Evolutionary conservation across 1,140 invertebrate genomes (phyloP), one percentile per base, ranked within the genome.

Genomic region (Rhopalosiphum padi): DNA sequence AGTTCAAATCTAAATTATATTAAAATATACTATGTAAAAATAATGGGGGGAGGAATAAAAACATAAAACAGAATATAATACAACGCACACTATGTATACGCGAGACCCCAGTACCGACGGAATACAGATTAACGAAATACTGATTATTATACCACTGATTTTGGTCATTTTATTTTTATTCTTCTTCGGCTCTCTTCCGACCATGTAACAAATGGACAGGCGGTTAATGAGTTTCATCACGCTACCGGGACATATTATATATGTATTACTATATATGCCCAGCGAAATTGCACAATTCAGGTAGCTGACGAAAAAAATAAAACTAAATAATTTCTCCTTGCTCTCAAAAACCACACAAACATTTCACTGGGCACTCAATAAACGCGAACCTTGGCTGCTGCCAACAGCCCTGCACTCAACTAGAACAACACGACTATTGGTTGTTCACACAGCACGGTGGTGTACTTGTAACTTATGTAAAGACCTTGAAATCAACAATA

Each of bases 251-350:
- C n/a, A 89, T 68, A 43, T 43, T 85, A 86, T 25, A 53, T 93
- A 77, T 8, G 18, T 25, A 53, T 53, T n/a, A 87, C 85, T n/a
- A 48, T 51, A 30, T 77, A 91, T n/a, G 30, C 30, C 43, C 25
- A 43, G 18, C 82, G 5, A 93, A 85, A 93, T 93, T 86, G n/a
- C 82, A 53, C 82, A 86, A 93, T 55, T 35, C 48, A 53, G 35
- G n/a, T 92, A 92, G 4, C 46, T 41, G 48, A 53, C 35, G 35
- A 53, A 83, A 83, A 86, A 93, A 93, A 93, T 55, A 85, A 51
- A 86, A 86, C 91, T 93, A 93, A 93, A 93, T 55, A 93, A 93
- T 93, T 93, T 93, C 91, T 93, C 91, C 91, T 93, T 93, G 91
- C 82, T 51, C 91, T 93, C 91, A 93, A 93, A 93, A 93, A 93